Evolutionary conservation across 2,797 vertebrate species (phyloP).

Genomic region (Varecia variegata): DNA sequence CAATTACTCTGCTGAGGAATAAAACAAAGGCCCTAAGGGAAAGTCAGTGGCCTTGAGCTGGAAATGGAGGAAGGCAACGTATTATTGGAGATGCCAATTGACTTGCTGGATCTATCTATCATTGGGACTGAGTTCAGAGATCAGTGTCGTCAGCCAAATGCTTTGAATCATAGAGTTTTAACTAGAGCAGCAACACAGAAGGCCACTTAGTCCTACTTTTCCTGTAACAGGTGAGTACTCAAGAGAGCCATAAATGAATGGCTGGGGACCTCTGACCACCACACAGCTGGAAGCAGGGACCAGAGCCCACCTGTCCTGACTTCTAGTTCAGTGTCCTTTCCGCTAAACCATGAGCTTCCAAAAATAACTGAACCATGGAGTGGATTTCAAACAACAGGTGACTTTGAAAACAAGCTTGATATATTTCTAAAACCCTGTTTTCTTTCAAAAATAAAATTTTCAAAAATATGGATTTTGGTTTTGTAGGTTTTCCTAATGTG

Average conservation of each 20-base stretch:
- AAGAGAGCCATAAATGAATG: not conserved
- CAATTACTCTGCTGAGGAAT: not conserved
- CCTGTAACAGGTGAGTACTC: not conserved
- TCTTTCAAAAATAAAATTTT: not conserved
- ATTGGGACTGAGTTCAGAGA: not conserved
- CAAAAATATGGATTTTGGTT: not conserved
- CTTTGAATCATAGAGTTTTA: not conserved
- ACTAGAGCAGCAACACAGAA: not conserved
- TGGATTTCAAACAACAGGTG: not conserved
- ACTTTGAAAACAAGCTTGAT: not conserved
- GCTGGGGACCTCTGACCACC: not conserved
- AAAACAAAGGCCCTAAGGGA: not conserved
- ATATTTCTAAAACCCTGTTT: not conserved
- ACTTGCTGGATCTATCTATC: not conserved
- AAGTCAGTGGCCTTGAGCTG: not conserved
- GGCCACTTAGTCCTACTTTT: not conserved
- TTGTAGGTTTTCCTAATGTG: not conserved
- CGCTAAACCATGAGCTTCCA: not conserved
- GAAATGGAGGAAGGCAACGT: not conserved
- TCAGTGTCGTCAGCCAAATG: no score
- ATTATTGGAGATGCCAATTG: not conserved
- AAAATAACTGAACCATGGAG: not conserved
- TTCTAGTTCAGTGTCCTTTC: not conserved
- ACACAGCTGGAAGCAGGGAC: not conserved
- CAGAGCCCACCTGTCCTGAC: not conserved